Base-by-base conservation (phyloP, 2,113 vertebrate species). In the Calyptomena viridis region DNA sequence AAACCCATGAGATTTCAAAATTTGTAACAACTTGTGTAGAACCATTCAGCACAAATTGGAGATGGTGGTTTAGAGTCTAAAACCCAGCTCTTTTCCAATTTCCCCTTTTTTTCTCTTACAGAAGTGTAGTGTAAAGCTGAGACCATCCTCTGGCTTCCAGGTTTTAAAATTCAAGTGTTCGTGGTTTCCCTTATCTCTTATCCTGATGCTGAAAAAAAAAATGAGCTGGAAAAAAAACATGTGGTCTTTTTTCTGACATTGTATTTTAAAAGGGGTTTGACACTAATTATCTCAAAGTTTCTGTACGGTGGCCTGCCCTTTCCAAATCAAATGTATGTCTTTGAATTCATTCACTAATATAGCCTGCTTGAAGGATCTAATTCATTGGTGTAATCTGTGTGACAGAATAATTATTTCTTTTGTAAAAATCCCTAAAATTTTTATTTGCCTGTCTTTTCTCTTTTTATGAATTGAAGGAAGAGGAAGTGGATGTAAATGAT, bases 401-500 rank as follows among this genome's bases (percentile, higher is more conserved):
- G n/a, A 77, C 15, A 30, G 3, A 12, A 11, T 73, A 12, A 44
- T 79, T 39, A 18, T 62, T 85, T 69, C 12, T 66, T 64, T 11
- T 37, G 42, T 24, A 8, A 59, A 56, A 71, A 39, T 37, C 0
- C 2, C 2, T 2, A 27, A 12, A 53, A 31, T 14, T 31, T 13
- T 75, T 28, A 66, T 81, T 87, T 67, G 18, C 21, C 56, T 80
- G 56, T 90, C 30, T 90, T 81, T 95, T 78, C 49, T 94, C 67
- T 40, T 63, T 68, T 78, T 8, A 12, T 68, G 25, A 76, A 89
- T 12, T 95, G 25, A 95, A 98, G 98, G 98, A 98, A 28, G 98
- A 98, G 59, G 97, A 98, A 12, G 97, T 98, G 72, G 97, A 99
- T 95, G 96, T 98, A 64, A 98, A 98, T 28, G 83, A 97, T 25